Base-by-base conservation (phyloP, 2,113 vertebrate species). In the Heteronetta atricapilla region DNA sequence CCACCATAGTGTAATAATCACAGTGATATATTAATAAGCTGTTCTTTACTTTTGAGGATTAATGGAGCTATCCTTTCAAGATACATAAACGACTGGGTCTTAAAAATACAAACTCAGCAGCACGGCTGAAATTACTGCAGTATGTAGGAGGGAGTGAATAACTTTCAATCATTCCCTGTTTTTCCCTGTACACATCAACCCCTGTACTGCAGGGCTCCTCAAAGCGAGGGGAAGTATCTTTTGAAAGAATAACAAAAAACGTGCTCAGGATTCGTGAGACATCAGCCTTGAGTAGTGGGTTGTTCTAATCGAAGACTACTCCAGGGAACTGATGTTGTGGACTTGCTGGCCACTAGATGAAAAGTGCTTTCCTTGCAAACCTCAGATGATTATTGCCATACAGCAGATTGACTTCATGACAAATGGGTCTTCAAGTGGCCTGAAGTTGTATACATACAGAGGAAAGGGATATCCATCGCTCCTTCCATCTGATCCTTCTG, bases 401-500 rank as follows among this genome's bases (percentile, higher is more conserved):
- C 31, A 44, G 22, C 52, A 69, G 69, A 36, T 68, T 93, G 83
- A 88, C 81, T 84, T 50, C 5, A 46, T 93, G 90, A 96, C 70
- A 86, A 96, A 96, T 79, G 88, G 80, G 28, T 76, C 86, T 92
- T 86, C 83, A 66, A 90, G 86, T 55, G 80, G 60, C 74, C 88
- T 19, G 23, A 78, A 96, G 93, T 90, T 86, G 80, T 90, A 84
- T 90, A 92, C 66, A 79, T 21, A 50, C 53, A 66, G 77, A 88
- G 90, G 88, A 96, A 69, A 93, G 90, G 86, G 87, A 88, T 95
- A 91, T 74, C 69, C 63, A 74, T 68, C 94, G 88, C 62, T 88
- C 96, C 91, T 92, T 84, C 75, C 92, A 97, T 82, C 90, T 88
- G 90, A 95, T 94, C 90, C 74, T 91, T 93, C 80, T 88, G 86